Conservation (phyloP, 2,888 invertebrate species). For the Mimas tiliae region DNA sequence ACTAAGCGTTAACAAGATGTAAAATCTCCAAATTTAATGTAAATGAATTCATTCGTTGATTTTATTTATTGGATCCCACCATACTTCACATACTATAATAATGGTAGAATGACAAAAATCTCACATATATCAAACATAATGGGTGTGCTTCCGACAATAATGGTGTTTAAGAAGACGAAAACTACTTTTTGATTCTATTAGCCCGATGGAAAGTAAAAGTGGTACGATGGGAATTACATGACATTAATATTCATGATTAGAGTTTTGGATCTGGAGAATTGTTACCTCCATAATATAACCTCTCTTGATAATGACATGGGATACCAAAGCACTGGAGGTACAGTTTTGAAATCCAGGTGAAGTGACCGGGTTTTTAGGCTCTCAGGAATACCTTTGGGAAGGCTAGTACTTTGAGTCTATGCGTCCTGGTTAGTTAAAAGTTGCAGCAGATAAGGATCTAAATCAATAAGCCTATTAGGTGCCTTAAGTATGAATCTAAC, state of each 20-base stretch:
- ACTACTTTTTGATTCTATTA: slow-evolving; percentile 3
- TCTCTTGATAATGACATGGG: too few species aligned
- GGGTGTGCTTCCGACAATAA: slow-evolving; percentile 50
- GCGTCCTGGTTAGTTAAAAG: too few species aligned
- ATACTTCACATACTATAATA: slow-evolving; percentile 30
- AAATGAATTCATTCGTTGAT: neutral
- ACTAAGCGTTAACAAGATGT: neutral
- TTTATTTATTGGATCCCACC: slow-evolving; percentile 6
- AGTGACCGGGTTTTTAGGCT: too few species aligned
- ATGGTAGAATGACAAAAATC: slow-evolving; percentile 50
- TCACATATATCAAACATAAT: slow-evolving; percentile 52
- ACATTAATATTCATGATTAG: neutral
- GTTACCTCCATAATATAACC: too few species aligned
- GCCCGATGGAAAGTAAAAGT: slow-evolving; percentile 7
- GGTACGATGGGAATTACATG: neutral
- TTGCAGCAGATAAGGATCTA: too few species aligned
- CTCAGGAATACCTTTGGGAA: too few species aligned
- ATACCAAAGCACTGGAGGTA: too few species aligned
- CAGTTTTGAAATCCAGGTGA: too few species aligned
- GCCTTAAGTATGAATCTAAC: too few species aligned
- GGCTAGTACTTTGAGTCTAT: too few species aligned
- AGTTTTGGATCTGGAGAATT: neutral
- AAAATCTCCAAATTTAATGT: neutral
- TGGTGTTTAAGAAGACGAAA: slow-evolving; percentile 28
- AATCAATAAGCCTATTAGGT: too few species aligned